Evolutionary conservation across 2,888 invertebrate species (phyloP), one percentile per base, ranked within the genome.

Genomic region (Campoletis raptor): DNA sequence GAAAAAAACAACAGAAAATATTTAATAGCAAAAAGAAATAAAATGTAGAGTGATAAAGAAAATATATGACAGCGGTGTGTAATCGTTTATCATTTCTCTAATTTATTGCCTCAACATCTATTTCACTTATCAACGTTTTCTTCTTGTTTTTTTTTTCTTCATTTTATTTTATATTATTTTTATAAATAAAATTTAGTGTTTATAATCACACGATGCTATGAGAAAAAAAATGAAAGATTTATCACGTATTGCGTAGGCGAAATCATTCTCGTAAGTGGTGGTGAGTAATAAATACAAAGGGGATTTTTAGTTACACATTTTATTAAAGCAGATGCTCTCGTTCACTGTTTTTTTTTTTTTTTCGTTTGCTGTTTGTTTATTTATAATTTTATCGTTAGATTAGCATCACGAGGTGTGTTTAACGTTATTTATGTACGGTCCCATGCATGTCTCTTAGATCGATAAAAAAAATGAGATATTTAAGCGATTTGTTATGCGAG

Each of bases 401-500:
- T 72, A 70, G 52, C 70, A 61, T 78, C 73, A 83, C 86, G 83
- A 73, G 52, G 57, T 76, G 30, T 72, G 40, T 77, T 81, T 72
- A 73, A 66, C 80, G 73, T 83, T 36, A 83, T 54, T 83, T 36
- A 72, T 45, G 57, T 84, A 80, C 76, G 69, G 77, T 76, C 64
- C 48, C 81, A 81, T 81, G 70, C 70, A 79, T 67, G 5, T 45
- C 18, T 45, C 18, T 79, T 57, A 45, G 57, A 70, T 70, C 69
- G 73, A 77, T 76, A 72, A 57, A 74, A 72, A 57, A 74, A 57
- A 52, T 83, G 40, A 74, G 42, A 74, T 64, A 15, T 81, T 84
- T 84, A 83, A 86, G 81, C 86, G 78, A 40, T 79, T 83, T 37
- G 61, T 67, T 69, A 81, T 69, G 83, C 77, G 84, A 84, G 81